A percentile compares a stretch with the other conserved stretches of the same genome.
phyloP scores from a whole-genome alignment of 2,888 invertebrate species.

The Odontothrips loti region DNA sequence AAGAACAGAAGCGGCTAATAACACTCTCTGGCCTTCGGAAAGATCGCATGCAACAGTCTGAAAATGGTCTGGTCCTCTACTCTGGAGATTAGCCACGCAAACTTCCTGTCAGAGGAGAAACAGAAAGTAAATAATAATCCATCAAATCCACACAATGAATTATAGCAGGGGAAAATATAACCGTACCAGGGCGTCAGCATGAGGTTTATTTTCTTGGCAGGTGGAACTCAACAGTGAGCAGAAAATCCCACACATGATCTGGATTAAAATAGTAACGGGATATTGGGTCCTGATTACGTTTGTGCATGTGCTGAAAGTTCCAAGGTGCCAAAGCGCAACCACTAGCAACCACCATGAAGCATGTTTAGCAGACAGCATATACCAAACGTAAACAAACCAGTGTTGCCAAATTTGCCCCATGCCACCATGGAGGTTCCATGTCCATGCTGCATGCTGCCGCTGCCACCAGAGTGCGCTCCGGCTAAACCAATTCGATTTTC shows the following conservation, averaged over 20 bases:
- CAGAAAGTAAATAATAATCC: background rate
- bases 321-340: too few species aligned
- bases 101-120: background rate
- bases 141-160: background rate
- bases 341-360: too few species aligned
- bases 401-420: too few species aligned
- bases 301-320: too few species aligned
- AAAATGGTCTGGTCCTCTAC: background rate
- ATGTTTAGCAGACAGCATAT: too few species aligned
- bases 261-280: too few species aligned
- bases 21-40: background rate
- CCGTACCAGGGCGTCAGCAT: background rate
- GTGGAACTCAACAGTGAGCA: background rate
- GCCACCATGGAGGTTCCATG: too few species aligned
- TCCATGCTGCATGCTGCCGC: too few species aligned
- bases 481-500: too few species aligned
- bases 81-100: background rate
- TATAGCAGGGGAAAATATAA: background rate
- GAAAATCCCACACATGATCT: slow-evolving; percentile 2
- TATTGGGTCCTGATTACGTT: too few species aligned
- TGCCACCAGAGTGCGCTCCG: too few species aligned
- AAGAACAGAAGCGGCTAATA: slow-evolving; percentile 57
- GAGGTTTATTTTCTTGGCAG: background rate
- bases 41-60: background rate
- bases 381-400: too few species aligned